A percentile compares a stretch with the other conserved stretches of the same genome.
These are phyloP conservation scores for Silurus asotus DNA, from an alignment of 2,113 vertebrate genomes.

Conservation along the genomic window DNA sequence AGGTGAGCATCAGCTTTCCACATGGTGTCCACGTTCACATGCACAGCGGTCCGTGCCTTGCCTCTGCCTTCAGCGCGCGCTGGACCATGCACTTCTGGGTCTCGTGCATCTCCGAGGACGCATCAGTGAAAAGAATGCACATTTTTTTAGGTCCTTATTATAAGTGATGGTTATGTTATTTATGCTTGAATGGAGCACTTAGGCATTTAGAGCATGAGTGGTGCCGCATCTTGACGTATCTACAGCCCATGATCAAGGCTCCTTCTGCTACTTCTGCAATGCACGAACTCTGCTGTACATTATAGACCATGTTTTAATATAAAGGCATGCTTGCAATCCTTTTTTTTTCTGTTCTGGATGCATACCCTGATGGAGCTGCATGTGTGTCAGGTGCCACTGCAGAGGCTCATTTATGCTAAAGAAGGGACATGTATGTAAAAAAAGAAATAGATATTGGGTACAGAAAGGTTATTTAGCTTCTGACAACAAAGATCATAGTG, in stretches of 20 bases:
- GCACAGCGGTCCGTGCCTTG: conserved; percentile 17
- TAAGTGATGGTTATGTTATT: not conserved
- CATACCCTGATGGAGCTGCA: conserved; percentile 16
- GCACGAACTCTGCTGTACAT: not conserved
- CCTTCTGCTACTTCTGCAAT: not conserved
- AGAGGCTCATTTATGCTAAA: conserved; percentile 5
- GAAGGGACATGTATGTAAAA: not conserved
- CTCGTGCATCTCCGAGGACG: conserved; percentile 11
- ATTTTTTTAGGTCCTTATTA: not conserved
- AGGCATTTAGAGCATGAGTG: not conserved
- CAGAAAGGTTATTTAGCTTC: not conserved
- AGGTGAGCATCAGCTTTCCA: conserved; percentile 76
- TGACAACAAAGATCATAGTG: not conserved
- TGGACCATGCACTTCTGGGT: not conserved
- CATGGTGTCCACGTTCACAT: conserved; percentile 8
- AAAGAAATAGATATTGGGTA: not conserved
- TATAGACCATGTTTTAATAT: not conserved
- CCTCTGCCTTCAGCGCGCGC: not conserved
- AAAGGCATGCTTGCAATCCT: not conserved
- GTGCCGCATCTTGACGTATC: not conserved
- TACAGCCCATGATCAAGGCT: not conserved
- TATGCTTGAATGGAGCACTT: not conserved
- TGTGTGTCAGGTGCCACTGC: conserved; percentile 42
- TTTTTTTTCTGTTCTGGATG: not conserved
- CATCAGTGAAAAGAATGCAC: conserved; percentile 9